Percentiles rank a stretch among this genome's conserved stretches.
Conservation (phyloP, 2,888 invertebrate genomes). For the Eupithecia subfuscata region DNA sequence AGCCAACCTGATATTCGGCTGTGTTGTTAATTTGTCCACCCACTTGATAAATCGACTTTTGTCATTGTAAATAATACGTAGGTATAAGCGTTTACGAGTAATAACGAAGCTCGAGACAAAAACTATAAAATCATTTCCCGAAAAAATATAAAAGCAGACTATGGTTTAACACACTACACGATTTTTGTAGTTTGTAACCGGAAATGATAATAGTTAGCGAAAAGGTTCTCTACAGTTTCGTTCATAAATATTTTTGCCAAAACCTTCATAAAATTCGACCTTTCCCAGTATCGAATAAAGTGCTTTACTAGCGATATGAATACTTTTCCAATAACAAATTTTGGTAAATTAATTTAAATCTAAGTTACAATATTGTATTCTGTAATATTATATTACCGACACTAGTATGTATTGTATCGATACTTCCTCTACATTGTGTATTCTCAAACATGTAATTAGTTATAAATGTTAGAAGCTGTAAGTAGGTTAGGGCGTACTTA, state of each 20-base stretch:
- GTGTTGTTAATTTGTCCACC: not conserved
- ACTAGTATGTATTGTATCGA: not conserved
- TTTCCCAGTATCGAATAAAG: not conserved
- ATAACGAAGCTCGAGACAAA: too few species aligned
- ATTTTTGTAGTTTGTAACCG: not conserved
- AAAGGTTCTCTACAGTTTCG: too few species aligned
- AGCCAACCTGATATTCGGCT: not conserved
- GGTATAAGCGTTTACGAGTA: not conserved
- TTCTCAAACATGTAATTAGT: constrained; percentile 32
- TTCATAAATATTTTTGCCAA: not conserved
- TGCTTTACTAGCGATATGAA: not conserved
- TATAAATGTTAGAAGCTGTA: constrained; percentile 40
- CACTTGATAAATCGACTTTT: not conserved
- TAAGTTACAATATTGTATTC: not conserved
- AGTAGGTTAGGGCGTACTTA: constrained; percentile 41
- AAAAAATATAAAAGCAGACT: not conserved
- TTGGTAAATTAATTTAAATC: not conserved
- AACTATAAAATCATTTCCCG: not conserved
- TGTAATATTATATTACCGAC: not conserved
- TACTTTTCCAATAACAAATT: not conserved
- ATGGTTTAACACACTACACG: not conserved
- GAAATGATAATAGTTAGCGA: too few species aligned
- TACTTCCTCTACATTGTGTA: constrained; percentile 17
- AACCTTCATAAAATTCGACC: not conserved
- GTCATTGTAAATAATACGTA: not conserved